Evolutionary conservation across 1,140 invertebrate species (phyloP), one percentile per base, ranked within the genome.

Genomic region (Hyles vespertilio): DNA sequence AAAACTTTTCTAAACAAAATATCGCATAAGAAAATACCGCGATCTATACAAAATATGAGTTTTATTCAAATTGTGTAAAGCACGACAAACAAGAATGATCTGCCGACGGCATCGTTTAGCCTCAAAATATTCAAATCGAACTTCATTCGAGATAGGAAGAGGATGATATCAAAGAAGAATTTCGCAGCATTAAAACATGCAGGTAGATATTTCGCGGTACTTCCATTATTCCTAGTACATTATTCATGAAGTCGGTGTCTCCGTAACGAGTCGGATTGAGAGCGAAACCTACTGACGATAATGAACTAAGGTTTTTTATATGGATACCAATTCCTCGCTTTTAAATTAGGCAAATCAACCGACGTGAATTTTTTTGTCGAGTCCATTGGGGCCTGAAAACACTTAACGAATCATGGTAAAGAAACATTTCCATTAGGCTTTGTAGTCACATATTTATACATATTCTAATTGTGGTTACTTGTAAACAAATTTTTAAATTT

Each of bases 231-330:
- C 79, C 65, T 67, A 69, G 71, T 81, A 81, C 76, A 83, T 85
- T 79, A 85, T 83, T 85, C 80, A 85, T 85, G 82, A 81, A 71
- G 58, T 58, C 64, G 59, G 65, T 81, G 73, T 84, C 78, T 81
- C 71, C 59, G 71, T 82, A 85, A 82, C 80, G 77, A 85, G 74
- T 78, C 70, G 72, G 74, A 72, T 72, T 70, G 72, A 74, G 71
- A 78, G 66, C 69, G 72, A 78, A 74, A 74, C 77, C 75, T 67
- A 76, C 73, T 70, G 73, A 72, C 74, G 76, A 79, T 84, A 82
- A 84, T 82, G 78, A 84, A 84, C 74, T 79, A 71, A 77, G 67
- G 51, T 61, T 67, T 63, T 60, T 59, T 67, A 60, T 50, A 56
- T 40, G 49, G 55, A 59, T 60, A 63, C 47, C 58, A 61, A 61